Evolutionary conservation across 30 jellyfish, hydroid and myxozoan genomes (phyloP).

Genomic region (Aurelia aurita): DNA sequence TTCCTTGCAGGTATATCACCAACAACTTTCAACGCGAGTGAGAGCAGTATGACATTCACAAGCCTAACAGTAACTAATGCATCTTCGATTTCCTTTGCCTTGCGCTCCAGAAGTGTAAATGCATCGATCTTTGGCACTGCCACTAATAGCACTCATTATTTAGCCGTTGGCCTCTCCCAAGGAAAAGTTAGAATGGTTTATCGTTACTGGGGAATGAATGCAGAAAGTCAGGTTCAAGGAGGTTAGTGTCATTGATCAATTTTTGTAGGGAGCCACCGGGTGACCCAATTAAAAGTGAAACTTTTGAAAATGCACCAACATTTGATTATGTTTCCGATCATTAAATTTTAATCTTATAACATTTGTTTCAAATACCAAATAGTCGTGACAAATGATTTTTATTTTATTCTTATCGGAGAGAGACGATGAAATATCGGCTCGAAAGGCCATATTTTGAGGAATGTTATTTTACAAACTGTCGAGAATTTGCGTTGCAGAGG

Average conservation of each 20-base stretch:
- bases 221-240: conserved; percentile 10
- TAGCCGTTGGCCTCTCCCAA: conserved; percentile 38
- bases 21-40: conserved; percentile 63
- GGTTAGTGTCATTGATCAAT: conserved; percentile 1
- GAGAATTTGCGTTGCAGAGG: no score
- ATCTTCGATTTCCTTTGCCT: conserved; percentile 37
- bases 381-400: no score
- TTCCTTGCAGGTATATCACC: conserved; percentile 62
- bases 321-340: no score
- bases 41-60: conserved; percentile 38
- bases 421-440: no score
- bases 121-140: conserved; percentile 44
- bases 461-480: no score
- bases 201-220: conserved; percentile 15
- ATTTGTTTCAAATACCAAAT: no score
- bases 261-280: no score
- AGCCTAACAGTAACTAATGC: background rate
- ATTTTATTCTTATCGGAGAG: no score
- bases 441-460: no score
- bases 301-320: no score
- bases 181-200: conserved; percentile 25
- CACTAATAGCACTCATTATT: conserved; percentile 5
- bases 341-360: no score
- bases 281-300: no score
- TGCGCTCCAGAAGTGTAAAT: conserved; percentile 40